Evolutionary conservation across 2,797 vertebrate species (phyloP).

Genomic region (Pyrrhura leucotis): DNA sequence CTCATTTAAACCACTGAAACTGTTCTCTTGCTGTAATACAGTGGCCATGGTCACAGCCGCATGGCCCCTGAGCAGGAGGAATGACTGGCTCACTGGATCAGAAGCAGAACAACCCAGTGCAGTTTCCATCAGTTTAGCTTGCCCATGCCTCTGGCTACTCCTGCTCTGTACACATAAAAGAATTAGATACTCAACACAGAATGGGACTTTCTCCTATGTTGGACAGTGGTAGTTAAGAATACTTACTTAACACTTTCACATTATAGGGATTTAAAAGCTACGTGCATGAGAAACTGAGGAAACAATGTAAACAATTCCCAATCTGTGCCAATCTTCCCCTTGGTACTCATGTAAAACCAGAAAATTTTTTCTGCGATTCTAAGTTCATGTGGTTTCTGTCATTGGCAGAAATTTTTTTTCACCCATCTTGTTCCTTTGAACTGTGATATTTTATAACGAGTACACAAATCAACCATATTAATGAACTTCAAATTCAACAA

Average conservation of each 20-base stretch:
- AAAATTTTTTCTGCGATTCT: not conserved
- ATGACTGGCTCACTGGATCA: not conserved
- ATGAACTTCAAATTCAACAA: not conserved
- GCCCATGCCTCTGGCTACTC: not conserved
- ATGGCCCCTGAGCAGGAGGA: rapidly evolving
- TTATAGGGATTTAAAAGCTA: not conserved
- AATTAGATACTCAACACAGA: not conserved
- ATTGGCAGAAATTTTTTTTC: not conserved
- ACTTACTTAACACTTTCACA: not conserved
- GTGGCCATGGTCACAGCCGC: not conserved
- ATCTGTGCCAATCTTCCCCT: not conserved
- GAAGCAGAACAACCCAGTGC: not conserved
- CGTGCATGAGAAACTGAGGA: not conserved
- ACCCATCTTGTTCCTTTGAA: not conserved
- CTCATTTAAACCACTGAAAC: not conserved
- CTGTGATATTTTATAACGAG: not conserved
- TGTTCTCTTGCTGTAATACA: not conserved
- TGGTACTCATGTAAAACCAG: not conserved
- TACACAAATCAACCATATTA: not conserved
- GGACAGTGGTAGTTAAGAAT: not conserved
- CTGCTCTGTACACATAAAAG: not conserved
- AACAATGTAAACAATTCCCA: not conserved
- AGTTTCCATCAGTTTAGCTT: not conserved
- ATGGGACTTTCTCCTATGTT: not conserved
- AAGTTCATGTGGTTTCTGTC: not conserved